These are phyloP conservation scores for Stegastes partitus DNA, from an alignment of 2,113 vertebrate species.

Conservation along the genomic window DNA sequence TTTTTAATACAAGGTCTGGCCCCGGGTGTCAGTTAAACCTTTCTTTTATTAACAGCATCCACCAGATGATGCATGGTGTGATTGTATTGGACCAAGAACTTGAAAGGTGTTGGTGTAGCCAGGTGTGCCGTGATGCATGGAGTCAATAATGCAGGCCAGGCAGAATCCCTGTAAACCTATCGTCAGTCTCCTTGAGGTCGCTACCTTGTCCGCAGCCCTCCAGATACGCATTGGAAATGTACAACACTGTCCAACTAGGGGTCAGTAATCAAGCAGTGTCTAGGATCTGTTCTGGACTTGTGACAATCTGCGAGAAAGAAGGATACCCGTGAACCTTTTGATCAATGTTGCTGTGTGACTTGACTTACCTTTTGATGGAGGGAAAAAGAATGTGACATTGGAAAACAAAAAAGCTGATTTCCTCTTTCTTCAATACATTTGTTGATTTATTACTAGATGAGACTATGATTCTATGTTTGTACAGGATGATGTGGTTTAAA, in stretches of 20 bases:
- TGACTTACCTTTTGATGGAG: conserved; percentile 17
- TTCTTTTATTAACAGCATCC: neutral
- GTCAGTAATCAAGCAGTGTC: neutral
- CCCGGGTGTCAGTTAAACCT: neutral
- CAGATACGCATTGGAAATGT: no score
- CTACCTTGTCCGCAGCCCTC: neutral
- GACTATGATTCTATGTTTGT: conserved; percentile 78
- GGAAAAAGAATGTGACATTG: conserved; percentile 6
- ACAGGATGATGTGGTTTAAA: conserved; percentile 74
- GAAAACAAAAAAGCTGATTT: conserved; percentile 20
- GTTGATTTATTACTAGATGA: conserved; percentile 66
- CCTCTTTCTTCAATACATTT: conserved; percentile 22
- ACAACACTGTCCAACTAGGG: neutral
- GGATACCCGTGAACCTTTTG: neutral
- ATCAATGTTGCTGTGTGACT: conserved; percentile 15
- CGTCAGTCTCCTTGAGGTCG: no score
- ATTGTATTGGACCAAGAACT: neutral
- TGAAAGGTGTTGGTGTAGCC: neutral
- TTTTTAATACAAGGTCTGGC: neutral
- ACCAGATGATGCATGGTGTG: neutral
- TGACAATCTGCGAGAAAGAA: conserved; percentile 47
- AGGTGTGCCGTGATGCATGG: neutral
- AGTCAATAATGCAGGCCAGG: no score
- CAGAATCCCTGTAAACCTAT: neutral
- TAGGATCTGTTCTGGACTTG: neutral